These are phyloP conservation scores for Caenorhabditis auriculariae DNA, from an alignment of 2,888 invertebrate species.

Conservation along the genomic window DNA sequence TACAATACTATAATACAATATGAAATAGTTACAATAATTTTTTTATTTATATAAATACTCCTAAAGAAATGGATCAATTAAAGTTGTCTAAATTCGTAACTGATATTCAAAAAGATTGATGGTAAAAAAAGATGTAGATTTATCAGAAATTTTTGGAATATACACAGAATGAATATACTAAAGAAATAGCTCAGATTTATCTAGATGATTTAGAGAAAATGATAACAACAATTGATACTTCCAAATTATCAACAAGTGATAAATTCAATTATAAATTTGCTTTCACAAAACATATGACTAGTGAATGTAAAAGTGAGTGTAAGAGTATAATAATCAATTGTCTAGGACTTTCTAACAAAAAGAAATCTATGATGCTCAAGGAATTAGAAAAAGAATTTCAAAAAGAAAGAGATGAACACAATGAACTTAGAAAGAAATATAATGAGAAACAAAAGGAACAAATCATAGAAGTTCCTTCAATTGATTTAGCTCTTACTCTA, in stretches of 20 bases:
- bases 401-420: too few species aligned
- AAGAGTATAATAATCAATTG: slow-evolving; percentile 7
- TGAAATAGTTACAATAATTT: slow-evolving; percentile 7
- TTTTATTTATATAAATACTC: too few species aligned
- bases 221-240: slow-evolving; percentile 7
- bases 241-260: too few species aligned
- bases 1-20: slow-evolving; percentile 1
- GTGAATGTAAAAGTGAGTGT: slow-evolving; percentile 11
- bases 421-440: too few species aligned
- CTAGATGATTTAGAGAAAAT: slow-evolving; percentile 11
- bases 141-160: slow-evolving; percentile 8
- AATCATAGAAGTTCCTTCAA: too few species aligned
- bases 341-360: slow-evolving; percentile 9
- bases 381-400: too few species aligned
- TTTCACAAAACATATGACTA: slow-evolving; percentile 8
- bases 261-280: slow-evolving; percentile 11
- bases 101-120: slow-evolving; percentile 6
- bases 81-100: too few species aligned
- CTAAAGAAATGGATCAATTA: too few species aligned
- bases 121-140: slow-evolving; percentile 10
- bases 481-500: too few species aligned
- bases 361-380: slow-evolving; percentile 6
- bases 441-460: too few species aligned
- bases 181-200: slow-evolving; percentile 9
- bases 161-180: slow-evolving; percentile 8